phyloP scores from a whole-genome alignment of 2,888 invertebrate species.

The Nineta flava region DNA sequence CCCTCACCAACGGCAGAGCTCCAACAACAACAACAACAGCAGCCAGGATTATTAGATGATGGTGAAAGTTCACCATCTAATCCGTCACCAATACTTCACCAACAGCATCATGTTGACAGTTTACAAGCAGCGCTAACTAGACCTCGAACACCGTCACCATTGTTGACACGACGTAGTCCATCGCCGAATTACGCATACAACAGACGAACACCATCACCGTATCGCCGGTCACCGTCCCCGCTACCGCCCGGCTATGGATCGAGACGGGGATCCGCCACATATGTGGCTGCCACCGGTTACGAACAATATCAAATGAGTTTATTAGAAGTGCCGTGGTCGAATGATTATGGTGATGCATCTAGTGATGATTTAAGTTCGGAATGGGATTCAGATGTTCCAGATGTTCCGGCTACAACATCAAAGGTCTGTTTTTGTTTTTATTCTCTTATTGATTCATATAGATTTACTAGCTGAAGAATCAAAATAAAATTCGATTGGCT shows the following conservation, averaged over 20 bases:
- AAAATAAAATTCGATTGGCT: too few species aligned
- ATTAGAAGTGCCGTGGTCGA: conserved; percentile 55
- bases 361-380: conserved; percentile 84
- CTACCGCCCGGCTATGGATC: neutral
- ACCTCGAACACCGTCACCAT: neutral
- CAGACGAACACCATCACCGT: conserved; percentile 15
- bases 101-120: neutral
- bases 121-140: neutral
- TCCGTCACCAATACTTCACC: neutral
- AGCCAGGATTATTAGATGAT: neutral
- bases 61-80: neutral
- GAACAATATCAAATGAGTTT: conserved; percentile 66
- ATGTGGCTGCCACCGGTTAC: conserved; percentile 35
- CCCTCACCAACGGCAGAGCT: neutral
- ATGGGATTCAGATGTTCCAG: conserved; percentile 74
- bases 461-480: too few species aligned
- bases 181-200: neutral
- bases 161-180: neutral
- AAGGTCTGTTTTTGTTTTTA: conserved; percentile 21
- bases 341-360: conserved; percentile 79
- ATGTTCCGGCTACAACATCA: conserved; percentile 20
- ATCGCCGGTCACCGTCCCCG: conserved; percentile 11
- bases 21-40: neutral
- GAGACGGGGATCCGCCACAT: conserved; percentile 12
- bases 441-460: too few species aligned